Evolutionary conservation across 2,888 invertebrate genomes (phyloP).

Genomic region (Sesia apiformis): DNA sequence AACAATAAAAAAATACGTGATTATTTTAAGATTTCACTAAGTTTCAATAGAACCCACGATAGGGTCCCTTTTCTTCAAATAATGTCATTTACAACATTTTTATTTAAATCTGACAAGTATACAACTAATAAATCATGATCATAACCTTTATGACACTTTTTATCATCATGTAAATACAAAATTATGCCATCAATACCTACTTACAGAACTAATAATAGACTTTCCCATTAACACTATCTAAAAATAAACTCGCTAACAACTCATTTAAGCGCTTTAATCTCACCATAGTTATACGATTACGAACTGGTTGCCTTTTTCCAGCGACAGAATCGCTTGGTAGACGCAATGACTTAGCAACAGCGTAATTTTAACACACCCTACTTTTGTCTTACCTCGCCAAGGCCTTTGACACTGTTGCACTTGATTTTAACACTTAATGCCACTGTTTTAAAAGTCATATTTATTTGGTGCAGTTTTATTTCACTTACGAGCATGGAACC

Average conservation of each 20-base stretch:
- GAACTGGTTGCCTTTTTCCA: background rate
- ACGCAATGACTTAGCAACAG: slow-evolving; percentile 38
- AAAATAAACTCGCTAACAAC: background rate
- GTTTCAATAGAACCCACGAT: no score
- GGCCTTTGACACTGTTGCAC: slow-evolving; percentile 24
- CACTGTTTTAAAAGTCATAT: background rate
- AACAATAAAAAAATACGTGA: no score
- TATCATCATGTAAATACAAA: no score
- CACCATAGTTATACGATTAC: background rate
- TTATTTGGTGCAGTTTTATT: slow-evolving; percentile 5
- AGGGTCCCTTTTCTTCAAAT: no score
- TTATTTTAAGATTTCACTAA: no score
- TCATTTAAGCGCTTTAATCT: background rate
- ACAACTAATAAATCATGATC: no score
- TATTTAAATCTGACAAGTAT: no score
- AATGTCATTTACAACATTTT: no score
- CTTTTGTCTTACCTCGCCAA: slow-evolving; percentile 32
- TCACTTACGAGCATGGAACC: slow-evolving; percentile 26
- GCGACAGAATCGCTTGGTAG: background rate
- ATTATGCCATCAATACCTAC: no score
- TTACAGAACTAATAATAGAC: no score
- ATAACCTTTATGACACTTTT: no score
- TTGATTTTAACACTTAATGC: slow-evolving; percentile 10
- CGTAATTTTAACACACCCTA: slow-evolving; percentile 30
- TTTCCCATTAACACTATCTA: background rate